These are phyloP conservation scores for Drosophila athabasca DNA, from an alignment of 1,140 invertebrate genomes.

Conservation along the genomic window DNA sequence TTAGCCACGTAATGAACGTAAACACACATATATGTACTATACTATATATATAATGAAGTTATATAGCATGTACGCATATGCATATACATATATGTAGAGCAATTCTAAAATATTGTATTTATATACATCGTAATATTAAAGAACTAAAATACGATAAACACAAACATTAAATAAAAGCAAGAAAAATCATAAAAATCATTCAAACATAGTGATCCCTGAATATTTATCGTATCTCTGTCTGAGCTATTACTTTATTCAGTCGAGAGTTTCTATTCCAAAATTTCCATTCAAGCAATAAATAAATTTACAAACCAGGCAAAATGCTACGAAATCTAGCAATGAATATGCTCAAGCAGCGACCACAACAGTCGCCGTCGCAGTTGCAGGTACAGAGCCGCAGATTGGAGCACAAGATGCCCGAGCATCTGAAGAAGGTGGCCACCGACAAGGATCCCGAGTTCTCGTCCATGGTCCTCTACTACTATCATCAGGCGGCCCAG, in stretches of 20 bases:
- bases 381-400: no score
- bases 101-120: constrained; percentile 65
- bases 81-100: constrained; percentile 47
- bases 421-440: constrained; percentile 85
- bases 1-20: constrained; percentile 61
- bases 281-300: background rate
- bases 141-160: constrained; percentile 43
- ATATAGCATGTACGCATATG: constrained; percentile 33
- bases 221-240: no score
- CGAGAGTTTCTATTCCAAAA: background rate
- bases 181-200: constrained; percentile 24
- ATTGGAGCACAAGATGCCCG: constrained; percentile 86
- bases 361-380: background rate
- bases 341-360: background rate
- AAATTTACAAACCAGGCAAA: constrained; percentile 2
- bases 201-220: background rate
- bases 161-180: constrained; percentile 31
- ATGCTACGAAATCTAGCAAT: constrained; percentile 13
- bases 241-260: no score
- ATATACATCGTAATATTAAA: constrained; percentile 44
- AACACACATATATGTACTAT: constrained; percentile 24
- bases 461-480: constrained; percentile 90
- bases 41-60: constrained; percentile 12
- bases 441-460: constrained; percentile 88
- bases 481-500: constrained; percentile 88